Evolutionary conservation across 2,888 invertebrate genomes (phyloP), one percentile per base, ranked within the genome.

Genomic region (Troides oblongomaculatus): DNA sequence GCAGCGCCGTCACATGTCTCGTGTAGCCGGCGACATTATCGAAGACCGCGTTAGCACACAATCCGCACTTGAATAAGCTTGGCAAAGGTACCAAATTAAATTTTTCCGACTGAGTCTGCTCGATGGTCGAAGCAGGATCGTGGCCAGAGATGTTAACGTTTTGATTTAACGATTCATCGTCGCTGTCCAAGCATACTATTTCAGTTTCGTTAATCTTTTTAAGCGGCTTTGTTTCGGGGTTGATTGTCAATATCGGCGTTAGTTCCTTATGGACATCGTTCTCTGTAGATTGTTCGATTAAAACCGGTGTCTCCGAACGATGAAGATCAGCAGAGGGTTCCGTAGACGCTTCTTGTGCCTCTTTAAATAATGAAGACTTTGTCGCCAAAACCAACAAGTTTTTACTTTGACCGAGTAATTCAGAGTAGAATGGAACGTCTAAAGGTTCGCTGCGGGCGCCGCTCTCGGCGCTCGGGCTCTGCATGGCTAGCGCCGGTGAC

Each of bases 131-230:
- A 57, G 68, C 70, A 14, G 62, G 65, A 18, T 58, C 68, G 0
- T 87, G 84, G 18, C 79, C 81, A 0, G 86, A 83, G 2, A 84
- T 72, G 61, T 84, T 82, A 46, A 83, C 73, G 36, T 74, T 72
- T 23, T 71, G 73, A 18, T 69, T 74, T 0, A 75, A 43, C 39
- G 76, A 80, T 3, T 91, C 92, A 1, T 92, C 92, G 43, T 93
- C 92, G 67, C 91, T 92, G 65, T 92, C 92, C 53, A 91, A 74
- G 61, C 86, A 87, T 39, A 78, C 76, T 18, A 88, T 81, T 0
- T 86, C 74, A 0, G 79, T 75, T 6, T 57, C 21, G 0, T 71
- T 75, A 30, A 57, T n/a, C n/a, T 74, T 75, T 25, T 71, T 68
- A 2, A 72, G 71, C 14, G 74, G 72, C 18, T 72, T 72, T 6